Base-by-base conservation (phyloP, 2,888 invertebrate genomes). In the Lissonota sp. region DNA sequence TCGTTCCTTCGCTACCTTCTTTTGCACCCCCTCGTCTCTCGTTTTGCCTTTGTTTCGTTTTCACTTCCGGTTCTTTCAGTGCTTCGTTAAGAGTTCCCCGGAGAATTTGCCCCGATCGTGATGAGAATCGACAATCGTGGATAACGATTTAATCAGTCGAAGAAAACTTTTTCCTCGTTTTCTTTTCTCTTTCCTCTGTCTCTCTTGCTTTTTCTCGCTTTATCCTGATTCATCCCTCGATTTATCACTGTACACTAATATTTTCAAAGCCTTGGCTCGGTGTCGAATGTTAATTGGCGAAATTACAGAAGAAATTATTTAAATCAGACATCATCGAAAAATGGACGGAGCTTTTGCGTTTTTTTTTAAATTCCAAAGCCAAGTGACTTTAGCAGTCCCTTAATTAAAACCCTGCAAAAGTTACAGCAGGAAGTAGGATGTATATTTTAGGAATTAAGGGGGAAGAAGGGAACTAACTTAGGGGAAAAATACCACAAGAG, bases 61-160 rank as follows among this genome's bases (percentile, higher is more conserved):
- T n/a, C 53, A 67, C 71, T 76, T 80, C 71, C 80, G 76, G 71
- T 67, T 71, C 76, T 71, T 76, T 72, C 67, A 49, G 67, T 57
- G 66, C 80, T 72, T 80, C 80, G 80, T 80, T 80, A 80, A 80
- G 80, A 72, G 76, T 72, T 62, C 71, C 71, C 62, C n/a, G 4
- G 71, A 55, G 71, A 80, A 76, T 76, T 76, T 49, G 60, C 42
- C 60, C 16, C 67, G 71, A 67, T 76, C 80, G 80, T 80, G 80
- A 71, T 62, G 40, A 37, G 80, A 71, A 80, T 80, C 75, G 80
- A 71, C 66, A 80, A 80, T 62, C 66, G 62, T 12, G 75, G 62
- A 80, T 80, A 67, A 80, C 75, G 75, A 75, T 80, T 71, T 80
- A 75, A 80, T 80, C 75, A 80, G 80, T 72, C 75, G 49, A 40